Base-by-base conservation (phyloP, 2,797 vertebrate species). In the Poecile montanus region DNA sequence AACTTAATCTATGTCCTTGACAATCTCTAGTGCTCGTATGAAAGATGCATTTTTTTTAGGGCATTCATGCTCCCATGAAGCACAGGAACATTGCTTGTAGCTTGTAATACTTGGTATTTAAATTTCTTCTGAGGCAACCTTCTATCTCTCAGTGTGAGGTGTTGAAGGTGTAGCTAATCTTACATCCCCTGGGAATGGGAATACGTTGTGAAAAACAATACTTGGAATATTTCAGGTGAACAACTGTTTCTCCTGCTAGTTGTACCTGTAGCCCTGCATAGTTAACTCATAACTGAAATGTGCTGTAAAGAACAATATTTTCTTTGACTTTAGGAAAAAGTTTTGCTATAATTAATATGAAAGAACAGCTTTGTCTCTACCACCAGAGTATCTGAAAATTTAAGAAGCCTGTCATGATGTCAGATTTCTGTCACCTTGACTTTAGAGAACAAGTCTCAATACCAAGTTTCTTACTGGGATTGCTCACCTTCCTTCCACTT, bases 21-120 rank as follows among this genome's bases (percentile, higher is more conserved):
- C 93, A 98, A 98, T 98, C 97, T 98, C 36, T 96, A 86, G 45
- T 96, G 90, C 98, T 98, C 97, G 95, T 98, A 97, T 98, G 97
- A 98, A 98, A 97, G 97, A 98, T 97, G 98, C 98, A 97, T 98
- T 94, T 94, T 97, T 97, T 98, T 98, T 98, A 97, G 97, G 95
- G 97, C 98, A 97, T 98, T 98, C 98, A 72, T 95, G 94, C 93
- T 78, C 44, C 8, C 42, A 53, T 91, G 93, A 96, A 97, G 97
- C 91, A 95, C 58, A 88, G 73, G 94, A 91, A 48, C 75, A 96
- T 86, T 91, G 96, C 67, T 90, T 88, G 50, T 1, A 62, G 70
- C 38, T 95, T 91, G 22, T 12, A 76, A 80, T 40, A 54, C 30
- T 50, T 61, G 61, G 62, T 53, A 74, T 81, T 94, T 84, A 61